Percentiles rank a stretch among this genome's conserved stretches.
Evolutionary conservation across 2,113 vertebrate genomes (phyloP).

Genomic region (Elephantulus edwardii): DNA sequence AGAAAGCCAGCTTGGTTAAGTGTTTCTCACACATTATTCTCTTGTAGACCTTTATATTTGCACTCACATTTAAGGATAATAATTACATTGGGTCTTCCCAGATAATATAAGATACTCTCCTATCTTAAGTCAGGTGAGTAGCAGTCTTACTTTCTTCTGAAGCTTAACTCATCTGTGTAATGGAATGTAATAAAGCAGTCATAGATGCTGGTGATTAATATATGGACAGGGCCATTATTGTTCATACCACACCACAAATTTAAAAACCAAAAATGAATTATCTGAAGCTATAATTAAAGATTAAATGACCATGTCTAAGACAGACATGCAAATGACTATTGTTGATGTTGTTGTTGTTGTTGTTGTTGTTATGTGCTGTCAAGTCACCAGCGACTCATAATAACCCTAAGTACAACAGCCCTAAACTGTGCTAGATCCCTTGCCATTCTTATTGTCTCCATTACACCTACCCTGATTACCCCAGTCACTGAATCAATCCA

Average conservation of each 20-base stretch:
- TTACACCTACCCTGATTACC: too few species aligned
- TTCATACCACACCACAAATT: background rate
- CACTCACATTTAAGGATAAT: background rate
- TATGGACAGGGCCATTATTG: background rate
- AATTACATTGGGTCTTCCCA: background rate
- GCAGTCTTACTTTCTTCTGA: background rate
- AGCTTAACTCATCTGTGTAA: background rate
- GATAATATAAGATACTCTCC: background rate
- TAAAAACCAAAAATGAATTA: background rate
- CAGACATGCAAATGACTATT: background rate
- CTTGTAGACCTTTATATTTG: background rate
- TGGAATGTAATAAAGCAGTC: background rate
- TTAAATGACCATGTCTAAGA: background rate
- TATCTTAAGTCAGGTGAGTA: background rate
- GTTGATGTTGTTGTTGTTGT: too few species aligned
- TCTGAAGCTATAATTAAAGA: background rate
- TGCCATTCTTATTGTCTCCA: too few species aligned
- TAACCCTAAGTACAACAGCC: too few species aligned
- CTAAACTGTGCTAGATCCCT: too few species aligned
- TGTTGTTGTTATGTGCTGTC: too few species aligned
- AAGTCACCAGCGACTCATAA: too few species aligned
- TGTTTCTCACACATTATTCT: too few species aligned
- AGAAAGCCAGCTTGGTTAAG: background rate
- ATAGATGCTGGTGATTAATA: too few species aligned
- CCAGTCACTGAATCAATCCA: too few species aligned